These are phyloP conservation scores for Thymelicus sylvestris DNA, from an alignment of 2,888 invertebrate genomes.

Conservation along the genomic window DNA sequence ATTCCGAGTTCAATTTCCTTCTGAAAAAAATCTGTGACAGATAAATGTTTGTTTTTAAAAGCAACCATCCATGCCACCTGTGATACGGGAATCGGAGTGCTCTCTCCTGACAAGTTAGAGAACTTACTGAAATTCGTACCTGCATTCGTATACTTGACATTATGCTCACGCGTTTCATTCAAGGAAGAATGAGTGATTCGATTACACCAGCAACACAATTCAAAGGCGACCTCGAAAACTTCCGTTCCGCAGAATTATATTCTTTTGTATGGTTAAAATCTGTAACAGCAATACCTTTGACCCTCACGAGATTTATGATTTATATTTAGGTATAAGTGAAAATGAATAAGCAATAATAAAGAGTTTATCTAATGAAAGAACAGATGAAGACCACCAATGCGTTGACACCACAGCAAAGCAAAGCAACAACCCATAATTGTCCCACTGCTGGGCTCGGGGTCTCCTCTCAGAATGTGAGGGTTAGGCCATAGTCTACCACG, in stretches of 20 bases:
- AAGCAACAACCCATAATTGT: too few relatives aligned
- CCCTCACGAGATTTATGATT: neutral
- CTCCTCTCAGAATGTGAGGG: too few relatives aligned
- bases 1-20: too few relatives aligned
- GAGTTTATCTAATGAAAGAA: too few relatives aligned
- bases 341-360: neutral
- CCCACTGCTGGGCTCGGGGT: too few relatives aligned
- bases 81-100: too few relatives aligned
- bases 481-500: too few relatives aligned
- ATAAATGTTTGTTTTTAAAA: too few relatives aligned
- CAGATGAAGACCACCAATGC: too few relatives aligned
- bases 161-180: conserved; percentile 7
- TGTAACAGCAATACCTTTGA: conserved; percentile 6
- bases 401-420: too few relatives aligned
- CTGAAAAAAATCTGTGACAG: too few relatives aligned
- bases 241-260: conserved; percentile 54
- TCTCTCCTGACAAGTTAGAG: neutral
- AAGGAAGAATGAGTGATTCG: conserved; percentile 24
- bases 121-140: neutral
- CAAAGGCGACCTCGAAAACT: conserved; percentile 38
- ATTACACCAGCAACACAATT: conserved; percentile 41
- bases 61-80: too few relatives aligned
- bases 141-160: neutral
- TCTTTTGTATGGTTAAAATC: conserved; percentile 36
- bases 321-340: neutral